These are phyloP conservation scores for Anguilla anguilla DNA, from an alignment of 2,797 vertebrate genomes.

Conservation along the genomic window DNA sequence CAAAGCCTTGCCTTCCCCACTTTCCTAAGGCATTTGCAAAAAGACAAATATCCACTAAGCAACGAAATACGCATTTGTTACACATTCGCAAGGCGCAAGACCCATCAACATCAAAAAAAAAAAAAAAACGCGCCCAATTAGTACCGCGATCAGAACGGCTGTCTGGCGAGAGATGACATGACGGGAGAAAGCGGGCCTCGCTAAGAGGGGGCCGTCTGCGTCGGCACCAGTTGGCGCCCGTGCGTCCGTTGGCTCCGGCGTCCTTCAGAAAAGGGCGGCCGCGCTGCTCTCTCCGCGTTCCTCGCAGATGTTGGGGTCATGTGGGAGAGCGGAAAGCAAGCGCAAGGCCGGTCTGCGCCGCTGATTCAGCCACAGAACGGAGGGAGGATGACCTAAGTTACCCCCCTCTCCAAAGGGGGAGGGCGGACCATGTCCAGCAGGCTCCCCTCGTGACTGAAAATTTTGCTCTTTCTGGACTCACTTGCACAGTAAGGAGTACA, in stretches of 20 bases:
- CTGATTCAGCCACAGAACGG: not conserved
- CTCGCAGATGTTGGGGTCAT: not conserved
- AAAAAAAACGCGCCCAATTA: not conserved
- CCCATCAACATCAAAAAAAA: not conserved
- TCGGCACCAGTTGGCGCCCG: not conserved
- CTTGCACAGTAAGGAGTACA: not conserved
- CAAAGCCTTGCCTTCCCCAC: not conserved
- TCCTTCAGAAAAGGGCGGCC: not conserved
- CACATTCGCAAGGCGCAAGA: not conserved
- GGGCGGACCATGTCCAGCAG: not conserved
- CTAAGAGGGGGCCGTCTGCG: not conserved
- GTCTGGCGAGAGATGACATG: constrained; percentile 7
- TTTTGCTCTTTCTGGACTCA: too few relatives aligned
- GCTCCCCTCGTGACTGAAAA: not conserved
- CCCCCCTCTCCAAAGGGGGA: not conserved
- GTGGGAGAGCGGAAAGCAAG: not conserved
- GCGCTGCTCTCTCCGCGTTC: not conserved
- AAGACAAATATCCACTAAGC: not conserved
- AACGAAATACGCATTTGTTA: not conserved
- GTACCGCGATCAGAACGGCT: not conserved
- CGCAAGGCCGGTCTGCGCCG: not conserved
- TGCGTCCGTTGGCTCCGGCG: not conserved
- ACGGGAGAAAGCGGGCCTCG: not conserved
- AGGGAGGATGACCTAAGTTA: not conserved
- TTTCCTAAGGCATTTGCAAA: not conserved